Evolutionary conservation across 2,113 vertebrate genomes (phyloP).

Genomic region (Coreoperca whiteheadi): DNA sequence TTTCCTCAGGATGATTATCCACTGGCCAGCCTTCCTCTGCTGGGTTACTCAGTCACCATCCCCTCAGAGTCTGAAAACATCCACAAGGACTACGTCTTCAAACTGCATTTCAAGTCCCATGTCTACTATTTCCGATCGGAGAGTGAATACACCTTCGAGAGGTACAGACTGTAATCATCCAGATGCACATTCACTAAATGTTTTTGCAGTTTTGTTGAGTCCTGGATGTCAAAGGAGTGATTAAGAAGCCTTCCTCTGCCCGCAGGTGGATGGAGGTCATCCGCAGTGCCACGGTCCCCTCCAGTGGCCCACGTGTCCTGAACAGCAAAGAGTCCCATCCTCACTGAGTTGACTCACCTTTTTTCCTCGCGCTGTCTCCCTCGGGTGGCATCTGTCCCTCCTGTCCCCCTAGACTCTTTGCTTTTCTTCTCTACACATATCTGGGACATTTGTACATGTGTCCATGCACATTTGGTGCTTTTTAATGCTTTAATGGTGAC

Average conservation of each 20-base stretch:
- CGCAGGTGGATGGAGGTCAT: conserved; percentile 99
- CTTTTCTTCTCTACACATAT: conserved; percentile 77
- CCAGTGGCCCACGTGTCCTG: conserved; percentile 84
- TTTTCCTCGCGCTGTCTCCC: conserved; percentile 28
- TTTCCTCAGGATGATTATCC: conserved; percentile 93
- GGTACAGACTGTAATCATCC: conserved; percentile 77
- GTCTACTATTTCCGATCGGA: conserved; percentile 99
- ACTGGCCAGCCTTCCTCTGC: conserved; percentile 94
- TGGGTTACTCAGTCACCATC: conserved; percentile 96
- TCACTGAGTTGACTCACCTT: conserved; percentile 83
- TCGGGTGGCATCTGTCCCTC: conserved; percentile 45
- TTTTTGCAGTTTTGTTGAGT: neutral
- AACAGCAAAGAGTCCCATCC: conserved; percentile 90
- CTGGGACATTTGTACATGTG: conserved; percentile 79
- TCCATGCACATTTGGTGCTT: conserved; percentile 84
- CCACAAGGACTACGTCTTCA: conserved; percentile 99
- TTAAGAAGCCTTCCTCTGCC: neutral
- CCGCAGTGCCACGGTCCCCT: conserved; percentile 93
- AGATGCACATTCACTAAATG: neutral
- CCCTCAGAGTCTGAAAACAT: conserved; percentile 95
- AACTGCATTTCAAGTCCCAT: conserved; percentile 98
- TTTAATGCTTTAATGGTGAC: conserved; percentile 84
- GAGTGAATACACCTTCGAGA: conserved; percentile 96
- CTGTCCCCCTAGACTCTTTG: conserved; percentile 36
- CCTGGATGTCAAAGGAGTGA: neutral